Evolutionary conservation across 2,888 invertebrate species (phyloP), one percentile per base, ranked within the genome.

Genomic region (Pecten maximus): DNA sequence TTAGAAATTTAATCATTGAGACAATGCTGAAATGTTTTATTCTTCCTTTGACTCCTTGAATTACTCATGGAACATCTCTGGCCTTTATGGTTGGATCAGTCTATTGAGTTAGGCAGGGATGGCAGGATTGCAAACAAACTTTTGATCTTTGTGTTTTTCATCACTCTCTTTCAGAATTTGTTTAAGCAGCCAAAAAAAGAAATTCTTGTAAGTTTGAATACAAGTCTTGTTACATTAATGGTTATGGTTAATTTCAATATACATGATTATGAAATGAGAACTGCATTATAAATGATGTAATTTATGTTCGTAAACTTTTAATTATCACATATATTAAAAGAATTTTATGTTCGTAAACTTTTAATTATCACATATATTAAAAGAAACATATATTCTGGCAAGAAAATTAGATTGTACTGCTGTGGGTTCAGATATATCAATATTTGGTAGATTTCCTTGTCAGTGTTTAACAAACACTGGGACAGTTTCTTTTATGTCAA

Each of bases 81-180:
- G 10, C 74, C 35, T 74, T 0, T 74, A 15, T 74, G 35, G 74
- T 74, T 74, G 74, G 74, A 74, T 74, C 35, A 1, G 35, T 74
- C 35, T 12, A 74, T 35, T 74, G 35, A 28, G 74, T 35, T 12
- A 35, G 74, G 10, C 35, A 74, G 74, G 35, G 74, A 6, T 74
- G 28, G 28, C 74, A 74, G 74, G 28, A 74, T 74, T 54, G 54
- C 0, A 54, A 54, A 74, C 35, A 74, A 23, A 74, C 74, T 74
- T 74, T 74, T 74, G 74, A 74, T 74, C 74, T 74, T 74, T 74
- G 74, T 74, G 74, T 74, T 74, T 74, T 74, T 74, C 74, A 35
- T 74, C 74, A 74, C 35, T 74, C 74, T 74, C 74, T 74, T 74
- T 74, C 74, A 74, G 74, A 74, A 35, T 74, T 35, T 74, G 10